phyloP scores from a whole-genome alignment of 2,113 vertebrate genomes.

The Pseudonaja textilis region DNA sequence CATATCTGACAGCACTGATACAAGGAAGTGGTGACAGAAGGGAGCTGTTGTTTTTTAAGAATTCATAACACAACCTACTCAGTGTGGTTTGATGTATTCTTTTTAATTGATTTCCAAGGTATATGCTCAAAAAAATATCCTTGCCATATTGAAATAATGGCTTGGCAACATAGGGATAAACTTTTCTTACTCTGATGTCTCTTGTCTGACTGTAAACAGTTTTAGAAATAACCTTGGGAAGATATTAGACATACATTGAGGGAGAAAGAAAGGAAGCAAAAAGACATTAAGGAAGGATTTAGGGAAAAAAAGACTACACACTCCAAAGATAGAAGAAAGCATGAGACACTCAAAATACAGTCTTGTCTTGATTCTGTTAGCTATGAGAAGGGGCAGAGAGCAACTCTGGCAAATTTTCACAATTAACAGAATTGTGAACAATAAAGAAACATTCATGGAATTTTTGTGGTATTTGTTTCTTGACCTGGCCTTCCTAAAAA shows the following conservation, averaged over 20 bases:
- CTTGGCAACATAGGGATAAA: background rate
- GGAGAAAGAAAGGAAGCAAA: background rate
- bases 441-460: background rate
- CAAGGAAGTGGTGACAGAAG: background rate
- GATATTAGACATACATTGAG: background rate
- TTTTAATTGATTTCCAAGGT: background rate
- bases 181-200: background rate
- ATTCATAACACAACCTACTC: background rate
- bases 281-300: background rate
- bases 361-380: background rate
- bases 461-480: background rate
- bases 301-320: background rate
- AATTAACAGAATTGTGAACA: background rate
- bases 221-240: background rate
- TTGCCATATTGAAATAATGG: background rate
- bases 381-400: background rate
- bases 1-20: background rate
- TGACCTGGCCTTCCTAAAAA: background rate
- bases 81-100: background rate
- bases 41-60: background rate
- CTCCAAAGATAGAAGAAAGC: background rate
- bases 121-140: background rate
- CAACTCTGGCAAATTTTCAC: background rate
- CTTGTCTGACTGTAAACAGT: background rate
- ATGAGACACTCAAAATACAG: background rate